Evolutionary conservation across 2,797 vertebrate genomes (phyloP), one percentile per base, ranked within the genome.

Genomic region (Microtus californicus): DNA sequence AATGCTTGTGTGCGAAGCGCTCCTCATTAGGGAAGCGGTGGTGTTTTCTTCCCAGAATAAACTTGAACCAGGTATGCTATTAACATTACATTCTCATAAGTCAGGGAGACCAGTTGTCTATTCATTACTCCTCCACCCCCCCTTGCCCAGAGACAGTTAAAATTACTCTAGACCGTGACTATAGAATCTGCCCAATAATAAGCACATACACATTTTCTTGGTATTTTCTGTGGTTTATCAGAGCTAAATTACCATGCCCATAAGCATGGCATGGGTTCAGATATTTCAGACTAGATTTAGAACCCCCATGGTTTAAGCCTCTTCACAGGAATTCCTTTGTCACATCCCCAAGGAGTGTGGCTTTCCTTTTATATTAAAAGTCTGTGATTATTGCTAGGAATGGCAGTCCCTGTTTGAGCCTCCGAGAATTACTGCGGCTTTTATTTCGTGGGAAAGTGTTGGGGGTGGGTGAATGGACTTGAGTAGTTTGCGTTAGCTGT

Each of bases 281-380:
- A 17, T 69, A 59, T 78, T 94, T 85, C 69, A 81, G 78, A 13
- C 79, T 45, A 91, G 9, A 4, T 89, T 82, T 78, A 31, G 37
- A 92, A 90, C 76, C 34, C 65, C 65, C n/a, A 23, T 14, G 87
- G 74, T 45, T 86, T 86, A 61, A 69, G 2, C 54, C 54, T 82
- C 56, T 82, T 95, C 56, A 40, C 29, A 94, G 83, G 29, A 51
- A 88, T 93, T 89, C 56, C 34, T 95, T 51, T 86, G 74, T 40
- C 79, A 73, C 61, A 63, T 73, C 13, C 40, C 74, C 45, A 48
- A 54, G 13, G 85, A 93, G 56, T 95, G 48, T 93, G 76, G 79
- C 86, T 92, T 86, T 34, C 37, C 21, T 93, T 65, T 94, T 56
- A 10, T 61, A 59, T 63, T 83, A 65, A 90, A 92, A 89, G 67